phyloP scores from a whole-genome alignment of 2,113 vertebrate species.

The Loxodonta africana region DNA sequence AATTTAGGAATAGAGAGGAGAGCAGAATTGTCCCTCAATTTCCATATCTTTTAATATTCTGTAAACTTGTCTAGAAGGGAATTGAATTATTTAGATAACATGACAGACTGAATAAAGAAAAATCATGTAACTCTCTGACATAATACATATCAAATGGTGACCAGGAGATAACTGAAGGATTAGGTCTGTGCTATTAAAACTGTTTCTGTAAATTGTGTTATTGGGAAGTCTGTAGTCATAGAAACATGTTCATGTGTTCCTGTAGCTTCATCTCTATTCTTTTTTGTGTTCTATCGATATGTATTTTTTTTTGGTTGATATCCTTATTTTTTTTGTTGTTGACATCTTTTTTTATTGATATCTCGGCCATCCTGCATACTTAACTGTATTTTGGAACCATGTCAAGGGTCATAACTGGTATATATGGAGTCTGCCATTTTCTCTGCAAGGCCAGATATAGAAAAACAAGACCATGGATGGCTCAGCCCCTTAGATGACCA shows the following conservation, averaged over 20 bases:
- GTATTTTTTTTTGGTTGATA: no score
- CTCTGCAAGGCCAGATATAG: background rate
- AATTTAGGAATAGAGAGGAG: conserved; percentile 53
- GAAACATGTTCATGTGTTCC: background rate
- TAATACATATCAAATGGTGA: conserved; percentile 47
- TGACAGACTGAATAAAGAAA: conserved; percentile 69
- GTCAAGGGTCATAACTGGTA: background rate
- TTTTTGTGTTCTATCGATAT: background rate
- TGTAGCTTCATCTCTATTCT: background rate
- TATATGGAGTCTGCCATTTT: background rate
- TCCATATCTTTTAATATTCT: conserved; percentile 65
- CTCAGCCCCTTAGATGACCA: background rate
- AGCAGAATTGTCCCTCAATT: conserved; percentile 54
- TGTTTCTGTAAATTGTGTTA: background rate
- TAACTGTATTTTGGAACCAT: background rate
- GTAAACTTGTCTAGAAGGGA: conserved; percentile 75
- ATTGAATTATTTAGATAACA: conserved; percentile 84
- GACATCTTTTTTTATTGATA: background rate
- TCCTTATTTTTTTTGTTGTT: no score
- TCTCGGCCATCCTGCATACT: background rate
- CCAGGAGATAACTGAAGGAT: background rate
- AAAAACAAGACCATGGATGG: background rate
- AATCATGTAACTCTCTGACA: conserved; percentile 56
- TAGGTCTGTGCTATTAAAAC: background rate
- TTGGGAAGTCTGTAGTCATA: background rate